Conservation (phyloP, 2,113 vertebrate species). For the Microtus pennsylvanicus region DNA sequence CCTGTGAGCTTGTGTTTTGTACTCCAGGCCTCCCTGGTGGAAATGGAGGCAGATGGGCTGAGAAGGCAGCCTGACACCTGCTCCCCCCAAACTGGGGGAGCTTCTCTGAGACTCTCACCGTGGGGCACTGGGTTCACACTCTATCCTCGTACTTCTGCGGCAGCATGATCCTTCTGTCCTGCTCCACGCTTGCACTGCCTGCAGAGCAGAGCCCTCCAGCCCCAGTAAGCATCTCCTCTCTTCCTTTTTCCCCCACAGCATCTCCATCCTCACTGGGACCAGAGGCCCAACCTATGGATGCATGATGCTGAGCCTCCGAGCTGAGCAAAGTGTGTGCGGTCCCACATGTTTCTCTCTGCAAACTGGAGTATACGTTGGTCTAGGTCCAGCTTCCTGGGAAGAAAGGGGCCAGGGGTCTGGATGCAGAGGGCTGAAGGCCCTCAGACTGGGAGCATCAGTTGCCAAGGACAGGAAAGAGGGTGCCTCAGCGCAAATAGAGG, state of each 20-base stretch:
- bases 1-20: neutral
- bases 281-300: neutral
- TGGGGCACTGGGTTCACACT: accelerated
- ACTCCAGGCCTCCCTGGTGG: neutral
- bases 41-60: accelerated
- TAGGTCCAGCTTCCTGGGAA: neutral
- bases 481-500: too few relatives aligned
- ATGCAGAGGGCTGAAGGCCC: neutral
- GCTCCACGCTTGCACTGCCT: neutral
- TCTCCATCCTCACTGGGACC: neutral
- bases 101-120: neutral
- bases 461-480: too few relatives aligned
- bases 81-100: neutral
- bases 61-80: neutral
- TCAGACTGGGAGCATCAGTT: neutral
- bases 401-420: neutral
- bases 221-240: accelerated
- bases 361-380: too few relatives aligned
- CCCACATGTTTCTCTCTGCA: neutral
- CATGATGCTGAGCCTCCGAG: neutral
- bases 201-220: neutral
- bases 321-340: neutral
- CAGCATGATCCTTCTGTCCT: neutral
- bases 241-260: too few relatives aligned
- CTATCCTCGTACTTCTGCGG: neutral